A percentile compares a stretch with the other conserved stretches of the same genome.
phyloP scores from a whole-genome alignment of 2,888 invertebrate genomes.

The Acrobasis consociella region DNA sequence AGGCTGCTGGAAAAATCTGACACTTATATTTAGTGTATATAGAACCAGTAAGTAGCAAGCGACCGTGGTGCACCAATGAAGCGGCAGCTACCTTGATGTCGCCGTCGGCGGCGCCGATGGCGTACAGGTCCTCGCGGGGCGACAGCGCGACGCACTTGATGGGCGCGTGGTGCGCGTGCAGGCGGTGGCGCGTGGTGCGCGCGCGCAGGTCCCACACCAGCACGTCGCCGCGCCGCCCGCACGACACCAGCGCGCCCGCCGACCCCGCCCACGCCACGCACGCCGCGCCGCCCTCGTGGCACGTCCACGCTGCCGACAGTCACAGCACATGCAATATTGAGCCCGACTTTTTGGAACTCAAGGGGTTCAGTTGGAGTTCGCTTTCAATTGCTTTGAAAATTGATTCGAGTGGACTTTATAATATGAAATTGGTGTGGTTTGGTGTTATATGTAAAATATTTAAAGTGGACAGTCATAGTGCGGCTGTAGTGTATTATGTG shows the following conservation, averaged over 20 bases:
- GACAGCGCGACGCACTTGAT: constrained; percentile 97
- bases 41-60: too few relatives aligned
- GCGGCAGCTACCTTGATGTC: constrained; percentile 89
- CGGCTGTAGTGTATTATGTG: too few relatives aligned
- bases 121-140: constrained; percentile 97
- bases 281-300: constrained; percentile 97
- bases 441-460: too few relatives aligned
- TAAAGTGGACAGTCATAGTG: too few relatives aligned
- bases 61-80: neutral
- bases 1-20: too few relatives aligned
- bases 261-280: constrained; percentile 95
- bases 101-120: constrained; percentile 96
- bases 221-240: constrained; percentile 98
- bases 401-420: too few relatives aligned
- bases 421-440: too few relatives aligned
- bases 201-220: constrained; percentile 98
- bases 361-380: too few relatives aligned
- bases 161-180: constrained; percentile 94
- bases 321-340: too few relatives aligned
- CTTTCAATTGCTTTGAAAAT: too few relatives aligned
- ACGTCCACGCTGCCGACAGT: constrained; percentile 88
- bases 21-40: too few relatives aligned
- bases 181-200: constrained; percentile 92
- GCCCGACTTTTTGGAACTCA: too few relatives aligned
- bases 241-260: constrained; percentile 96